Percentiles rank a stretch among this genome's conserved stretches.
These are phyloP conservation scores for Helicoverpa assulta DNA, from an alignment of 2,888 invertebrate genomes.

Conservation along the genomic window DNA sequence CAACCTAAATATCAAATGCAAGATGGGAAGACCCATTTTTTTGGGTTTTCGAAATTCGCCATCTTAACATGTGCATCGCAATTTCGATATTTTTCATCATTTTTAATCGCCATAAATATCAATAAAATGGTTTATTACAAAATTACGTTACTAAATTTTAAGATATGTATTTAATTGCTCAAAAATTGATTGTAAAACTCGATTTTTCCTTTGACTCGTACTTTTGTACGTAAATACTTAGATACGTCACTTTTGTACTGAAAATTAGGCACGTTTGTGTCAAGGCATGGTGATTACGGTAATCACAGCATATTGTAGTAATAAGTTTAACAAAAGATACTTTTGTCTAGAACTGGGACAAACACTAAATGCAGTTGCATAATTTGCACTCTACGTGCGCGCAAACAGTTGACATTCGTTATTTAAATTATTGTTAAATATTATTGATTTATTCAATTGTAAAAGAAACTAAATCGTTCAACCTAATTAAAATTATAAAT, in stretches of 20 bases:
- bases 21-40: background rate
- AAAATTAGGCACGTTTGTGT: conserved; percentile 52
- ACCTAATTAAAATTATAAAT: too few species aligned
- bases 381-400: conserved; percentile 17
- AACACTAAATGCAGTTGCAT: conserved; percentile 35
- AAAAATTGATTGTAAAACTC: background rate
- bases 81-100: background rate
- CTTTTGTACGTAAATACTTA: too few species aligned
- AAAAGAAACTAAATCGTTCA: background rate
- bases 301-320: conserved; percentile 52
- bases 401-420: background rate
- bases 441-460: too few species aligned
- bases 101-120: background rate
- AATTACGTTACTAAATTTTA: background rate
- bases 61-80: background rate
- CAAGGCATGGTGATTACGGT: conserved; percentile 55
- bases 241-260: conserved; percentile 11
- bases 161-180: too few species aligned
- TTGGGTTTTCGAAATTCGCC: background rate
- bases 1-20: background rate
- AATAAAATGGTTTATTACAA: background rate
- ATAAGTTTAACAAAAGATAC: conserved; percentile 54
- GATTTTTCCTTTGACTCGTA: background rate
- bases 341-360: conserved; percentile 58
- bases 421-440: background rate